These are phyloP conservation scores for Lipophrys pholis DNA, from an alignment of 2,113 vertebrate genomes.

Conservation along the genomic window DNA sequence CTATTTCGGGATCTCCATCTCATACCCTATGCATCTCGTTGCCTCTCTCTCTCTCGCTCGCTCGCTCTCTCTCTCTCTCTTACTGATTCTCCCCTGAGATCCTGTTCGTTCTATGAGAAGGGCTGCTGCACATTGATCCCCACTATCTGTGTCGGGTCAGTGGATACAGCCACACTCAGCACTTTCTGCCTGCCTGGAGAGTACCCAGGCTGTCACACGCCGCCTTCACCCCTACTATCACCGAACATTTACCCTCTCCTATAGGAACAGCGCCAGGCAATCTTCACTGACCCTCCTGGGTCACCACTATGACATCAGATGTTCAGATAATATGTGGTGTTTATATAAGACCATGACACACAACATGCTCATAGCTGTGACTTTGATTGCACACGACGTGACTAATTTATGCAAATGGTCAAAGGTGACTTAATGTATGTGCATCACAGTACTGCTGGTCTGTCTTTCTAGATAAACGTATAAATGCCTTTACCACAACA, in stretches of 20 bases:
- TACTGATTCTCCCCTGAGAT: slow-evolving; percentile 70
- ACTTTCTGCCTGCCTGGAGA: slow-evolving; percentile 55
- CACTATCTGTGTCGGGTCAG: slow-evolving; percentile 75
- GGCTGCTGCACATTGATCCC: slow-evolving; percentile 74
- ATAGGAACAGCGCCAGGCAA: slow-evolving; percentile 37
- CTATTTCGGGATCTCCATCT: slow-evolving; percentile 70
- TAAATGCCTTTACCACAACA: slow-evolving; percentile 11
- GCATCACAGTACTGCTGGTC: slow-evolving; percentile 13
- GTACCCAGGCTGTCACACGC: slow-evolving; percentile 44
- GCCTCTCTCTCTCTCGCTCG: slow-evolving; percentile 10
- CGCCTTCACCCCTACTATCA: slow-evolving; percentile 24
- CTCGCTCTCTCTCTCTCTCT: slow-evolving; percentile 14
- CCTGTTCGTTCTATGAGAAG: slow-evolving; percentile 61
- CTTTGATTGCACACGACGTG: slow-evolving; percentile 32
- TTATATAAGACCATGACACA: slow-evolving; percentile 30
- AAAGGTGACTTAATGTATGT: slow-evolving; percentile 28
- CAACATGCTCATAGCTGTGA: slow-evolving; percentile 16
- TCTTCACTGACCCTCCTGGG: slow-evolving; percentile 45
- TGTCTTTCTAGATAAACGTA: not conserved
- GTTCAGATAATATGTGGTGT: slow-evolving; percentile 49
- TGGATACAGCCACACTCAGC: slow-evolving; percentile 67
- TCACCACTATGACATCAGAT: slow-evolving; percentile 37
- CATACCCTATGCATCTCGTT: slow-evolving; percentile 39
- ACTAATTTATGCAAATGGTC: slow-evolving; percentile 21
- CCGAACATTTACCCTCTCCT: slow-evolving; percentile 35